A percentile compares a stretch with the other conserved stretches of the same genome.
Conservation (phyloP, 2,888 invertebrate genomes). For the Rapana venosa region DNA sequence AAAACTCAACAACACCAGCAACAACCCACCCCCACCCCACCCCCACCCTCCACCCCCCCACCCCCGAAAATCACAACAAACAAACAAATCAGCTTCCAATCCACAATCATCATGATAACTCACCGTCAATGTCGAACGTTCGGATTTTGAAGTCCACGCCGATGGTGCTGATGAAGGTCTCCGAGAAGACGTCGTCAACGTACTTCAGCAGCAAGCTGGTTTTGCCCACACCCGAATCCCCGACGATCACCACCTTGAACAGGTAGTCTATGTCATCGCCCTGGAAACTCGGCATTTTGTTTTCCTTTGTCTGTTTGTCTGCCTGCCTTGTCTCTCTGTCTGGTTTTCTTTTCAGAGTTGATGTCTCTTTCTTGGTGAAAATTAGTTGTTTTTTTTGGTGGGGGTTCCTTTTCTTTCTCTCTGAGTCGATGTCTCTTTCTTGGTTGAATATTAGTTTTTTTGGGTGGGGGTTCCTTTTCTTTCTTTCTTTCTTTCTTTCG, state of each 20-base stretch:
- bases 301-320: too few relatives aligned
- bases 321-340: too few relatives aligned
- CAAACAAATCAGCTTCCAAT: neutral
- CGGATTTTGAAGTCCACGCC: constrained; percentile 50
- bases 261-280: constrained; percentile 50
- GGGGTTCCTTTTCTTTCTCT: too few relatives aligned
- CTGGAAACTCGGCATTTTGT: too few relatives aligned
- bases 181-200: constrained; percentile 41
- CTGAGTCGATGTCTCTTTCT: too few relatives aligned
- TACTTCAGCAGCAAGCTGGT: constrained; percentile 44
- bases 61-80: neutral
- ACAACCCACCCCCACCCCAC: neutral
- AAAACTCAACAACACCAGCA: neutral
- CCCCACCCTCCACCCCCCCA: neutral
- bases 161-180: constrained; percentile 45
- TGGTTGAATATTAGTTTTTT: too few relatives aligned
- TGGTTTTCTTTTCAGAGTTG: too few relatives aligned
- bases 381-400: too few relatives aligned
- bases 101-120: neutral
- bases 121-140: constrained; percentile 39
- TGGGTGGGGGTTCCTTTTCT: too few relatives aligned
- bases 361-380: too few relatives aligned
- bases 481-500: too few relatives aligned
- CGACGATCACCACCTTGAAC: constrained; percentile 45
- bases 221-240: constrained; percentile 46